Evolutionary conservation across 2,113 vertebrate species (phyloP).

Genomic region (Zosterops pallidus): DNA sequence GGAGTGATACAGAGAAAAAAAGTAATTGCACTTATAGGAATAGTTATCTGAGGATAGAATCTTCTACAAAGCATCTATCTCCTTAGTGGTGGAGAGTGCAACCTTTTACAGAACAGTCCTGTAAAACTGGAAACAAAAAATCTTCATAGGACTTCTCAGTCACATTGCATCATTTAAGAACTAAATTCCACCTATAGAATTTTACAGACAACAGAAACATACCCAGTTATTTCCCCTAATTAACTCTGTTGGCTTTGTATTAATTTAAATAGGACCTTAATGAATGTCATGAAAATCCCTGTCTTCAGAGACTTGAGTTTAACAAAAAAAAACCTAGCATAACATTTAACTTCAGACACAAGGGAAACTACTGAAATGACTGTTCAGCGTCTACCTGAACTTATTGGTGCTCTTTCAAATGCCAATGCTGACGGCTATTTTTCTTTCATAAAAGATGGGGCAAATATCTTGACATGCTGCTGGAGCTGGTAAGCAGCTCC

Average conservation of each 20-base stretch:
- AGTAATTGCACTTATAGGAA: not conserved
- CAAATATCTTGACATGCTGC: conserved; percentile 6
- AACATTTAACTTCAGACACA: not conserved
- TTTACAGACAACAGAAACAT: not conserved
- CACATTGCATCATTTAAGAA: not conserved
- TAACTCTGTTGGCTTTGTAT: not conserved
- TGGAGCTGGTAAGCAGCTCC: not conserved
- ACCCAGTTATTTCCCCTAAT: not conserved
- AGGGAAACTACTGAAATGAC: not conserved
- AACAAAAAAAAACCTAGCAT: not conserved
- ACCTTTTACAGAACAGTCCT: not conserved
- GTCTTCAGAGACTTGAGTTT: not conserved
- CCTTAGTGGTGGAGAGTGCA: not conserved
- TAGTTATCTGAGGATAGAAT: not conserved
- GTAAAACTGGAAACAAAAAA: not conserved
- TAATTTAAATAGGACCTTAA: not conserved
- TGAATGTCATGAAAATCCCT: not conserved
- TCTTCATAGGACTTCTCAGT: not conserved
- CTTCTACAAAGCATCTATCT: not conserved
- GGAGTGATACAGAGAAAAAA: not conserved
- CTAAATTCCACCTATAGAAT: not conserved
- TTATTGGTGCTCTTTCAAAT: conserved; percentile 14
- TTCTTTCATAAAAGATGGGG: not conserved
- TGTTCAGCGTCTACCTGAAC: conserved; percentile 16
- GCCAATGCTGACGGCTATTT: not conserved